Evolutionary conservation across 37 sponge, comb jelly and placozoan genomes (phyloP).

Genomic region (Mnemiopsis leidyi): DNA sequence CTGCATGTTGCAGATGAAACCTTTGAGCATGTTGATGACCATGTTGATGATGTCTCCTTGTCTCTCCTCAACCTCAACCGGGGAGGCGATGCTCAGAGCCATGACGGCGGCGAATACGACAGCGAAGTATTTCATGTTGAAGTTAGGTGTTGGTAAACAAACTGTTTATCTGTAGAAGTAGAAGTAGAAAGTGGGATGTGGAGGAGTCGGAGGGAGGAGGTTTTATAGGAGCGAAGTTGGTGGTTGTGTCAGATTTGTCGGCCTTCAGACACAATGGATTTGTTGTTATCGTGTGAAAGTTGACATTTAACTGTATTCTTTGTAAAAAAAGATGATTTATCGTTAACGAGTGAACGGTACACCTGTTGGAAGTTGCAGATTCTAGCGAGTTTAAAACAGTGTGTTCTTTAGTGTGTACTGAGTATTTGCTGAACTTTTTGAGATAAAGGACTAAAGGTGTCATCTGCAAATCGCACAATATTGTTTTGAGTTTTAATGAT

Average conservation of each 20-base stretch:
- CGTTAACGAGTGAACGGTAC: no score
- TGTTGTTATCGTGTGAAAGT: no score
- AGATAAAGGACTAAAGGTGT: no score
- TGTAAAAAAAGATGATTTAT: no score
- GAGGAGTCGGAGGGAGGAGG: no score
- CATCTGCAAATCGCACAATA: no score
- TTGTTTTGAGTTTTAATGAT: no score
- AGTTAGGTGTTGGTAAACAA: neutral
- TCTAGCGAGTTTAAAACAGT: no score
- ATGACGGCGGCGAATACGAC: neutral
- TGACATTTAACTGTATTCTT: no score
- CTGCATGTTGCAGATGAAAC: neutral
- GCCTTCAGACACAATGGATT: neutral
- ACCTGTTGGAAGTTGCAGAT: no score
- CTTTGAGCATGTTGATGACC: neutral
- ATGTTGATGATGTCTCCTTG: neutral
- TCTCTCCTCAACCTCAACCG: constrained; percentile 16
- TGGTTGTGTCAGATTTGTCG: neutral
- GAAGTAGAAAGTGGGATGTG: neutral
- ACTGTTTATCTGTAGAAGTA: neutral
- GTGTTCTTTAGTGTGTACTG: no score
- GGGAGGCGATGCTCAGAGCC: constrained; percentile 7
- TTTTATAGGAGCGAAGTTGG: neutral
- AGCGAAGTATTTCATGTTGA: constrained; percentile 11
- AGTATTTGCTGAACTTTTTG: no score